Evolutionary conservation across 2,113 vertebrate species (phyloP).

Genomic region (Antigone vipio): DNA sequence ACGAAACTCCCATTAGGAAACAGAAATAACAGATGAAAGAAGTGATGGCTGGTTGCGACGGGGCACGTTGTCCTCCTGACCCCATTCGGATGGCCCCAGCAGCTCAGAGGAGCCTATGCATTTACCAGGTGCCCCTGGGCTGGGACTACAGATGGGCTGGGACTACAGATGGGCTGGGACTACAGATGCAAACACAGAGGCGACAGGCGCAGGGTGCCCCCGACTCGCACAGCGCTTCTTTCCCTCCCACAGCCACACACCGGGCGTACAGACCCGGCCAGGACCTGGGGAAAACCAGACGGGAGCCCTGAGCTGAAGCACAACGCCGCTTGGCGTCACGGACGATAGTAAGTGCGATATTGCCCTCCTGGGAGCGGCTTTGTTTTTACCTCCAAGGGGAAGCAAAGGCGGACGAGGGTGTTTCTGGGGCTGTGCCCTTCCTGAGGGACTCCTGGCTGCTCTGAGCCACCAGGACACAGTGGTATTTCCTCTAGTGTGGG

Average conservation of each 20-base stretch:
- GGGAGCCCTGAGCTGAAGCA: background rate
- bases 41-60: rapidly evolving
- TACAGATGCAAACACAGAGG: background rate
- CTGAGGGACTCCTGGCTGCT: background rate
- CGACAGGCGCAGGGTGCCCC: rapidly evolving
- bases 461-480: background rate
- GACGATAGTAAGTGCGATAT: rapidly evolving
- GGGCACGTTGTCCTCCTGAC: background rate
- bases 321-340: rapidly evolving
- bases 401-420: background rate
- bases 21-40: background rate
- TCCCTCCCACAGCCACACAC: background rate
- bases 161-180: background rate
- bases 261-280: rapidly evolving
- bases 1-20: background rate
- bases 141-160: background rate
- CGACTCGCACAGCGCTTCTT: background rate
- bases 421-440: background rate
- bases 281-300: background rate
- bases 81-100: background rate
- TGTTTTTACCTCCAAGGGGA: background rate
- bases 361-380: background rate
- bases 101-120: rapidly evolving
- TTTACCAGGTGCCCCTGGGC: rapidly evolving
- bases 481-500: background rate